Evolutionary conservation across 2,888 invertebrate species (phyloP), one percentile per base, ranked within the genome.

Genomic region (Caradrina kadenii): DNA sequence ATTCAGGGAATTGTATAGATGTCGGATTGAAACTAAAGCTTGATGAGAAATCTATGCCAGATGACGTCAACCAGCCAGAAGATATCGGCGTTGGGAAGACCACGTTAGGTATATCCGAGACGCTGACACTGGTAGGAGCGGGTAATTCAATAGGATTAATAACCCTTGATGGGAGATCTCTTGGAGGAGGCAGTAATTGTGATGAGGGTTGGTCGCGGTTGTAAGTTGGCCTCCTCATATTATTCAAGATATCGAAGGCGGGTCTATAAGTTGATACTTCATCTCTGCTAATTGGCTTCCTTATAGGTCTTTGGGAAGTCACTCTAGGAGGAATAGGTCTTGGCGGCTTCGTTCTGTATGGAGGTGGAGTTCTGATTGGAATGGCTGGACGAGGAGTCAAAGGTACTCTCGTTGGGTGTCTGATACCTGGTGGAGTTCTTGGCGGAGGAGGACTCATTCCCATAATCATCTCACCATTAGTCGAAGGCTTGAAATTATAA

Each of bases 371-470:
- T 82, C 94, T 90, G 5, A 88, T 73, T n/a, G 93, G 91, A 45
- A 90, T 68, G 55, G 84, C 76, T 52, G 95, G 94, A 76, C 93
- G 88, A 54, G 92, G 86, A 65, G 93, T 93, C 7, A 90, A 79
- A 22, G 92, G 86, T 19, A 86, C 82, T 76, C 93, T 91, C 1
- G 90, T 83, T 56, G 93, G 93, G 15, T 84, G 79, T 80, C 92
- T 91, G 19, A 88, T 88, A 42, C 89, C 85, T 35, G 92, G 81
- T 35, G 91, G 89, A 1, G 89, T 91, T 71, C 91, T 89, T 22
- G 94, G 93, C 64, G 96, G 96, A 17, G 96, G 96, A 53, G 96
- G 96, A 84, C 93, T 96, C 93, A 96, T 95, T 1, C 96, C 96
- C 95, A 96, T 94, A n/a, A 96, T 96, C 87, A 91, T 92, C 70